A percentile compares a stretch with the other conserved stretches of the same genome.
Evolutionary conservation across 2,113 vertebrate genomes (phyloP).

Genomic region (Callaeas wilsoni): DNA sequence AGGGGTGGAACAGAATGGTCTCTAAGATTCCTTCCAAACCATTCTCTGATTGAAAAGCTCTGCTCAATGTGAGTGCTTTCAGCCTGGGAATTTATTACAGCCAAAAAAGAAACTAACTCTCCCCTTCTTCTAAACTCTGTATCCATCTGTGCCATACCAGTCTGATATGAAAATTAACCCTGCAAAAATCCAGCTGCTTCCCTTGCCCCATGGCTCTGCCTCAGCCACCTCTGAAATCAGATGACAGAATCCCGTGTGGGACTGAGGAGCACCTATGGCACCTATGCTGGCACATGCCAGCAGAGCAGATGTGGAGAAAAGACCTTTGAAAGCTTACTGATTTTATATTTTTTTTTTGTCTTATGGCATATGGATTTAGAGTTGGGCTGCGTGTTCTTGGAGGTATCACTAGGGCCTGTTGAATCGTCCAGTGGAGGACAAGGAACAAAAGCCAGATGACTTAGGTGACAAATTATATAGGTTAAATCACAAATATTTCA

Average conservation of each 20-base stretch:
- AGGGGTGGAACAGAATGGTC: rapidly evolving
- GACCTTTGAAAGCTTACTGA: not conserved
- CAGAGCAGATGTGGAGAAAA: not conserved
- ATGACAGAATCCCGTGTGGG: rapidly evolving
- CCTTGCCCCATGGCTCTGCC: not conserved
- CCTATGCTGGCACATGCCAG: rapidly evolving
- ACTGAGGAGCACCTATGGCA: not conserved
- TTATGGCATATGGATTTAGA: not conserved
- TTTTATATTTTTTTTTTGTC: not conserved
- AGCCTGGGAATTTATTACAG: not conserved
- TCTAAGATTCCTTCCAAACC: not conserved
- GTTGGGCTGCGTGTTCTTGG: not conserved
- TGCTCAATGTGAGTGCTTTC: not conserved
- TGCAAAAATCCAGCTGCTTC: not conserved
- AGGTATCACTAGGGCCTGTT: rapidly evolving
- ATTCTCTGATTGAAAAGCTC: not conserved
- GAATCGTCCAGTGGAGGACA: not conserved
- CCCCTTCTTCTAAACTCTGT: not conserved
- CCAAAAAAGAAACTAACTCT: not conserved
- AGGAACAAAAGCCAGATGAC: not conserved
- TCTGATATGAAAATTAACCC: not conserved
- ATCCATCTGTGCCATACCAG: not conserved
- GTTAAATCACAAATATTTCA: not conserved
- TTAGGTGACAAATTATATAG: not conserved
- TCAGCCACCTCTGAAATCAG: not conserved